A percentile compares a stretch with the other conserved stretches of the same genome.
Conservation (phyloP, 2,888 invertebrate genomes). For the Cetonia aurata region DNA sequence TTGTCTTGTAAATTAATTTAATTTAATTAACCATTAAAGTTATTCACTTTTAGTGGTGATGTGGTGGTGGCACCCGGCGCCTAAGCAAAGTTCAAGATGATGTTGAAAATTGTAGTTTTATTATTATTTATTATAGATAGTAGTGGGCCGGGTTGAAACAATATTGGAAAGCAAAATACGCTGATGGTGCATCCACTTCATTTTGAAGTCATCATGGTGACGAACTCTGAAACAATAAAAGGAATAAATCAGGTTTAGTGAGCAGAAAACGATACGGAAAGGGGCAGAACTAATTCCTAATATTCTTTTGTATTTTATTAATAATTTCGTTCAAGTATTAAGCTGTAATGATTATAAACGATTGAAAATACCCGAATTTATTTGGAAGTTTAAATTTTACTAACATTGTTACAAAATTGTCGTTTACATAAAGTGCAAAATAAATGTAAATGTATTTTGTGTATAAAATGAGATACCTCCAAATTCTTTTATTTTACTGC, state of each 20-base stretch:
- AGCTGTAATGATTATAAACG: too few relatives aligned
- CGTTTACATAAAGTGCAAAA: too few relatives aligned
- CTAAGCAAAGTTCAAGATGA: slow-evolving; percentile 64
- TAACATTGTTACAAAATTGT: too few relatives aligned
- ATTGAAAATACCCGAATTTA: too few relatives aligned
- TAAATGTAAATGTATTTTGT: too few relatives aligned
- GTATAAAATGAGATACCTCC: too few relatives aligned
- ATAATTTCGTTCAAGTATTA: too few relatives aligned
- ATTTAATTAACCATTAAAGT: slow-evolving; percentile 60
- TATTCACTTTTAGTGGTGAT: slow-evolving; percentile 60
- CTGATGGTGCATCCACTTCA: slow-evolving; percentile 80
- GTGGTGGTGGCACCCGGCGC: slow-evolving; percentile 59
- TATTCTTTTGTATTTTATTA: background rate
- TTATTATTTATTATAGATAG: slow-evolving; percentile 38
- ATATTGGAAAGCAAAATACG: slow-evolving; percentile 64
- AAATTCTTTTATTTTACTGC: too few relatives aligned
- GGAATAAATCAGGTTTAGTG: too few relatives aligned
- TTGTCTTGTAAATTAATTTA: slow-evolving; percentile 63
- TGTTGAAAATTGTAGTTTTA: slow-evolving; percentile 37
- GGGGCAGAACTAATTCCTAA: background rate
- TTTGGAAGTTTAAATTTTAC: too few relatives aligned
- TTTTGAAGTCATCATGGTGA: slow-evolving; percentile 99
- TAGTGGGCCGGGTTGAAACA: slow-evolving; percentile 67
- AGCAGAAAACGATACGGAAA: too few relatives aligned
- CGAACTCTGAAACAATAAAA: slow-evolving; percentile 86